These are phyloP conservation scores for Chelidonichthys spinosus DNA, from an alignment of 2,797 vertebrate genomes.

Conservation along the genomic window DNA sequence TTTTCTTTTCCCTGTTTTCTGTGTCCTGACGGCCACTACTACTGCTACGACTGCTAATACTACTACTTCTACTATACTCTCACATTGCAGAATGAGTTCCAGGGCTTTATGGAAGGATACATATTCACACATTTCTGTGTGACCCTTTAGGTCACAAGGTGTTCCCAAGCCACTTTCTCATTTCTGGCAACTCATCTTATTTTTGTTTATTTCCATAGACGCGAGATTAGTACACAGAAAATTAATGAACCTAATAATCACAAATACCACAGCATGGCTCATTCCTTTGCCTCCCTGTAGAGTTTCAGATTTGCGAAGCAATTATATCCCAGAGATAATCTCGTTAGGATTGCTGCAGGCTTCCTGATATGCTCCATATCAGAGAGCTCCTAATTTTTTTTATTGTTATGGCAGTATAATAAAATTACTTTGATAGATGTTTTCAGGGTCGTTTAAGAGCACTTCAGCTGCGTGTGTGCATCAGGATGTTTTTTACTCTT, in stretches of 20 bases:
- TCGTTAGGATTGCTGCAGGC: conserved; percentile 39
- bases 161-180: not conserved
- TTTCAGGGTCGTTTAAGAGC: conserved; percentile 13
- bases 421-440: conserved; percentile 26
- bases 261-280: conserved; percentile 38
- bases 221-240: conserved; percentile 29
- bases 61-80: not conserved
- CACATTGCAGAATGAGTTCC: not conserved
- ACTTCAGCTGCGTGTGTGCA: not conserved
- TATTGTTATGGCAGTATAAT: conserved; percentile 22
- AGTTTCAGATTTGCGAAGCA: conserved; percentile 38
- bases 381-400: conserved; percentile 9
- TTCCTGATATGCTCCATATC: conserved; percentile 4
- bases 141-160: not conserved
- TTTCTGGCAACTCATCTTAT: conserved; percentile 2
- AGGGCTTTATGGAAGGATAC: not conserved
- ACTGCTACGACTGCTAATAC: no score
- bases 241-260: conserved; percentile 42
- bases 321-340: conserved; percentile 60
- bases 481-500: not conserved
- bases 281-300: conserved; percentile 42
- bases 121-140: not conserved
- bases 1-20: not conserved
- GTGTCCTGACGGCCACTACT: no score
- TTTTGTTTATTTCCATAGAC: conserved; percentile 21